phyloP scores from a whole-genome alignment of 92 coral and sea anemone species.

The Paramuricea clavata region DNA sequence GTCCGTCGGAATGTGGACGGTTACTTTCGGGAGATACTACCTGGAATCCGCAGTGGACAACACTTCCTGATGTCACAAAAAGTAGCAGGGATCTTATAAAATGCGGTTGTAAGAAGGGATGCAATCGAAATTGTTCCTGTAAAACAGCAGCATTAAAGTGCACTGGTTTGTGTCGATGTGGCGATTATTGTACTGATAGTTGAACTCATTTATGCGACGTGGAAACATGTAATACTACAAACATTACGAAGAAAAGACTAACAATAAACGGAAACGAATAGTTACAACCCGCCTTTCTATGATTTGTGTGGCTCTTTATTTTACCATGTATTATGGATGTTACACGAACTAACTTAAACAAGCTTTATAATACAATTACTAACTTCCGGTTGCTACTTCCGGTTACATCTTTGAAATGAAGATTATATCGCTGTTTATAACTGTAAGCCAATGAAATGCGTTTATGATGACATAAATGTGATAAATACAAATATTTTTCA shows the following conservation, averaged over 20 bases:
- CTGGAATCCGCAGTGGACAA: conserved; percentile 13
- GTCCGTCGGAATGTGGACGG: conserved; percentile 1
- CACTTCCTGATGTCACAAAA: conserved; percentile 5
- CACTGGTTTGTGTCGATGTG: neutral
- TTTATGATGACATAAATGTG: neutral
- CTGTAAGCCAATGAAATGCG: neutral
- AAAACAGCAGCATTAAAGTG: neutral
- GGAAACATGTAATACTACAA: neutral
- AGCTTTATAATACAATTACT: too few species aligned
- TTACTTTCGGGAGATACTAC: neutral
- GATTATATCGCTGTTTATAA: neutral
- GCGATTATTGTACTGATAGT: neutral
- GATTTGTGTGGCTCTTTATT: too few species aligned
- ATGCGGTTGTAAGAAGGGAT: conserved; percentile 2
- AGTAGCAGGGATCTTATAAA: neutral
- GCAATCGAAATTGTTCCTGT: neutral
- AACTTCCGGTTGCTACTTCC: neutral
- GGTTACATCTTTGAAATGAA: neutral
- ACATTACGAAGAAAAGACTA: neutral
- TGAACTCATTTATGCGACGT: too few species aligned
- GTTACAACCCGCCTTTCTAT: too few species aligned
- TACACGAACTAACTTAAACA: too few species aligned
- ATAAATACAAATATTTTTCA: neutral
- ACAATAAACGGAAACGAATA: neutral
- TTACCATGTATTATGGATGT: too few species aligned